Evolutionary conservation across 2,888 invertebrate genomes (phyloP), one percentile per base, ranked within the genome.

Genomic region (Oscheius myriophilus): DNA sequence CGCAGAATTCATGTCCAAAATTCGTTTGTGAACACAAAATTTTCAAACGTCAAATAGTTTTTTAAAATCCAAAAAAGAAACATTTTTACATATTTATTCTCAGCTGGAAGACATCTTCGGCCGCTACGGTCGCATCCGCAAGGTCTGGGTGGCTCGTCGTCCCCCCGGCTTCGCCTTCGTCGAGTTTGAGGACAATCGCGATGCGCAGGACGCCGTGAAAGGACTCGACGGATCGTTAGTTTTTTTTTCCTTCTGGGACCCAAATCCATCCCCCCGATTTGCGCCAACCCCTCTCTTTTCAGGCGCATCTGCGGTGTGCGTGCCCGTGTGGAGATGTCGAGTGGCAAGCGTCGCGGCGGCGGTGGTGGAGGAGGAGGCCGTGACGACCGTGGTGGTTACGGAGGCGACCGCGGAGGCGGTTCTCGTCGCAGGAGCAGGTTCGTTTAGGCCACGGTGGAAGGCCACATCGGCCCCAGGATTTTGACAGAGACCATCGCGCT

Each of bases 121-220:
- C 67, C 92, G 93, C 88, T 94, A 93, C 87, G 94, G 94, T 7
- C 93, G 92, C 49, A 90, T 95, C 75, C 90, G 92, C 81, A 94
- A 93, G 88, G 94, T 94, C 57, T 95, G 95, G 95, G 94, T 95
- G 62, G 94, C 94, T 0, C 90, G 94, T 84, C 94, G 94, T 87
- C 95, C 94, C 46, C 93, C 94, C 3, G 94, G 88, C 0, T 88
- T 88, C 82, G 88, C 88, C 26, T 88, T 88, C 79, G 86, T 88
- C 6, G 87, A 88, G 70, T 88, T 86, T 82, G 88, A 87, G 71
- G 94, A 94, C 86, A 91, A 92, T n/a, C 89, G 94, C 73, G 94
- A 94, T 84, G 88, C 88, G 41, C 87, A 88, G 70, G 88, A 88
- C 81, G 87, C 88, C 25, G 87, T 87, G 3, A 81, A 86, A 59